Conservation (phyloP, 2,113 vertebrate species). For the Narcine bancroftii region DNA sequence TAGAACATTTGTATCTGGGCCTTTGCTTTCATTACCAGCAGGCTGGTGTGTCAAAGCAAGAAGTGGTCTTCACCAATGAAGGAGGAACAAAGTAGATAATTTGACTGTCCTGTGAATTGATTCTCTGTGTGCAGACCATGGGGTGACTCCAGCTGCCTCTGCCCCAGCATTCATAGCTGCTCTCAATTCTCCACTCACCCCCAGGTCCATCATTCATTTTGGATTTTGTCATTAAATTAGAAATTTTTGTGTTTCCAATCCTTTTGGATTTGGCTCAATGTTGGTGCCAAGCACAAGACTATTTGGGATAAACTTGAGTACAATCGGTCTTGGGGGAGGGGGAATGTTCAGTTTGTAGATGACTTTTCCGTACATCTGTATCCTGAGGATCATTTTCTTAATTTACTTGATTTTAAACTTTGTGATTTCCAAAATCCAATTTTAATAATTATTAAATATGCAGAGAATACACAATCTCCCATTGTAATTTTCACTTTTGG, state of each 20-base stretch:
- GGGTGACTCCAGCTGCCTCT: neutral
- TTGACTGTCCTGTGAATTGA: neutral
- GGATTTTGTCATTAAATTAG: neutral
- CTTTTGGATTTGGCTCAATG: neutral
- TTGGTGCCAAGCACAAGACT: neutral
- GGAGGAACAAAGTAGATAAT: neutral
- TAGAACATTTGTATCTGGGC: neutral
- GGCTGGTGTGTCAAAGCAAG: neutral
- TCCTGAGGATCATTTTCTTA: neutral
- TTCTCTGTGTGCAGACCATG: neutral
- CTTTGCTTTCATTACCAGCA: neutral
- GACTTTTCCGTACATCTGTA: neutral
- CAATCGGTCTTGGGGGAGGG: neutral
- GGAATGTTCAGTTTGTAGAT: neutral
- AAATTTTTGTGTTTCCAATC: neutral
- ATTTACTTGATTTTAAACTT: neutral
- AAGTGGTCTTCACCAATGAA: too few species aligned
- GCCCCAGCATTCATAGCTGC: neutral
- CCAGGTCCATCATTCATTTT: neutral
- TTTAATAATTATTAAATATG: conserved; percentile 14
- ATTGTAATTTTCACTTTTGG: neutral
- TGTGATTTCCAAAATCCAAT: neutral
- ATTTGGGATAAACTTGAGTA: neutral
- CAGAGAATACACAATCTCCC: neutral
- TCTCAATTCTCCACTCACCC: neutral